Conservation (phyloP, 2,888 invertebrate genomes). For the Meiosimyza platycephala region DNA sequence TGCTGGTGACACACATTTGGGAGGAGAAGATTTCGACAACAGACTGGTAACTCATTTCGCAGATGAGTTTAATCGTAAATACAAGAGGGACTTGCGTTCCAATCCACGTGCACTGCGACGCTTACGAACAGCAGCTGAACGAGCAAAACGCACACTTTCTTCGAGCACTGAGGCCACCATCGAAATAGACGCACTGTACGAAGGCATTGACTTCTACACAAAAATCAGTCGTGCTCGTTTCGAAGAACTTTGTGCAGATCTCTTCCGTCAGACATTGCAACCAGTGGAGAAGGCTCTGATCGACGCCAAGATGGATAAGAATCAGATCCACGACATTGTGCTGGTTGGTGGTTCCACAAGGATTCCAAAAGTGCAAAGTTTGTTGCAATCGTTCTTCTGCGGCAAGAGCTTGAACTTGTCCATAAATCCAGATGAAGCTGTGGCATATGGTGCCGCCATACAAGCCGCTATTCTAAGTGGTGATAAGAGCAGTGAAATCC, state of each 20-base stretch:
- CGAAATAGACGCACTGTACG: conserved; percentile 79
- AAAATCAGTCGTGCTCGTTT: conserved; percentile 80
- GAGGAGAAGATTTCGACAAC: conserved; percentile 91
- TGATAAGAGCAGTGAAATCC: conserved; percentile 77
- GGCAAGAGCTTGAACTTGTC: conserved; percentile 78
- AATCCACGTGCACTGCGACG: conserved; percentile 77
- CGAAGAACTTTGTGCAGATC: conserved; percentile 79
- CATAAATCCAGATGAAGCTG: conserved; percentile 84
- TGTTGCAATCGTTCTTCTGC: conserved; percentile 81
- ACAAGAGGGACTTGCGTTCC: conserved; percentile 74
- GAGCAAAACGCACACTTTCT: conserved; percentile 81
- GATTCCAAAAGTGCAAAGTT: conserved; percentile 81
- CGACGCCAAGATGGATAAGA: conserved; percentile 84
- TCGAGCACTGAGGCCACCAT: conserved; percentile 82
- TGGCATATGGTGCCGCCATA: conserved; percentile 81
- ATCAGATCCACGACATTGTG: conserved; percentile 81
- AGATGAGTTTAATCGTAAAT: conserved; percentile 85
- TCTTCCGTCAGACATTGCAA: conserved; percentile 78
- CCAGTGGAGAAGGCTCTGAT: conserved; percentile 83
- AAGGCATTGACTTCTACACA: conserved; percentile 79
- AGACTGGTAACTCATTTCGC: conserved; percentile 87
- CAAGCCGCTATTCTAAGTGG: conserved; percentile 79
- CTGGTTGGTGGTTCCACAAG: conserved; percentile 85
- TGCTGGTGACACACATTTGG: conserved; percentile 92
- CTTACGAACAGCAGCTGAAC: conserved; percentile 79